These are phyloP conservation scores for Trididemnum clinides DNA, from an alignment of 23 tunicate species.

Conservation along the genomic window DNA sequence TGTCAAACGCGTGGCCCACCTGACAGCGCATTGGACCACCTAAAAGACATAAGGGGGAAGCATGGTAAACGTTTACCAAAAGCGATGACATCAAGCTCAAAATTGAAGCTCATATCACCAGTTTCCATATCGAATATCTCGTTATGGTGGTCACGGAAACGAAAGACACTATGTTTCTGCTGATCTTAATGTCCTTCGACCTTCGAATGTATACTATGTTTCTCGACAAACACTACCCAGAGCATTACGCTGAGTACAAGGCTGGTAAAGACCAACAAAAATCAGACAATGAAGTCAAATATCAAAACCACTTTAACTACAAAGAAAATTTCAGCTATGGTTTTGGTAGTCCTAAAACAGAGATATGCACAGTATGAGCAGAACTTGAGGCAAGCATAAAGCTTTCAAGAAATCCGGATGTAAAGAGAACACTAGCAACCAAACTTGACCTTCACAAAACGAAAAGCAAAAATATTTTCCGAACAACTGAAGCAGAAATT, in stretches of 20 bases:
- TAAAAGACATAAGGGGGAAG: conserved; percentile 4
- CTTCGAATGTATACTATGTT: background rate
- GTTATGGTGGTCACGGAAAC: conserved; percentile 15
- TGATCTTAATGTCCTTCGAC: background rate
- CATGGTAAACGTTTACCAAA: conserved; percentile 5
- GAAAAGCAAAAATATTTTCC: background rate
- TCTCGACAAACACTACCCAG: background rate
- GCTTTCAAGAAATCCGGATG: background rate
- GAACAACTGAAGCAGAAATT: background rate
- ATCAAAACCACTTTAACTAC: background rate
- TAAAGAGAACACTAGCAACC: background rate
- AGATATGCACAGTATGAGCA: background rate
- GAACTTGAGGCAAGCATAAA: background rate
- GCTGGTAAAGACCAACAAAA: background rate
- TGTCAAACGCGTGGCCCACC: background rate
- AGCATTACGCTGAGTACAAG: background rate
- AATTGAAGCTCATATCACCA: conserved; percentile 4
- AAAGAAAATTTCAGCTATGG: background rate
- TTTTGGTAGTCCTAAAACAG: background rate
- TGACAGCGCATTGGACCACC: conserved; percentile 14
- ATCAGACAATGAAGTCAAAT: background rate
- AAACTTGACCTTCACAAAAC: background rate
- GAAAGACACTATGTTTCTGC: background rate
- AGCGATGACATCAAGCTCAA: conserved; percentile 13
- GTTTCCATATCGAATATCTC: conserved; percentile 1